Conservation (phyloP, 2,797 vertebrate species). For the Zalophus californianus region DNA sequence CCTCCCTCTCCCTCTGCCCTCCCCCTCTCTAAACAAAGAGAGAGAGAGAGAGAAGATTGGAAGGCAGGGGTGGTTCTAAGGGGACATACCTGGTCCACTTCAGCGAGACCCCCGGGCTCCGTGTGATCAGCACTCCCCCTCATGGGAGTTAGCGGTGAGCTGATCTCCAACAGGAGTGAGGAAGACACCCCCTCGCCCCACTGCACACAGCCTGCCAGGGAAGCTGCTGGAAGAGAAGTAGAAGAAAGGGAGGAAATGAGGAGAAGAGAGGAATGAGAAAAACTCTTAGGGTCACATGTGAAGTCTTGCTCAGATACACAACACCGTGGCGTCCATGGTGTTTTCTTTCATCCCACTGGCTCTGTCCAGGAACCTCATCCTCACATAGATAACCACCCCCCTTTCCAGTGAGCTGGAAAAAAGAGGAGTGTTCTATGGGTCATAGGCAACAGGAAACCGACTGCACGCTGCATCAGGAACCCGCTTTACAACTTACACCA, state of each 20-base stretch:
- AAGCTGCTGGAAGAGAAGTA: not conserved
- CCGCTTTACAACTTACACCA: not conserved
- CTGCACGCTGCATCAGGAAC: not conserved
- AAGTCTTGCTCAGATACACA: not conserved
- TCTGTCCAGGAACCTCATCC: not conserved
- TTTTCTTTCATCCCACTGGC: not conserved
- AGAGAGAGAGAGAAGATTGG: not conserved
- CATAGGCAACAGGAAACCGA: not conserved
- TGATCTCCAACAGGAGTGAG: not conserved
- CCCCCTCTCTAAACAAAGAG: not conserved
- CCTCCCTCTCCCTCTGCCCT: not conserved
- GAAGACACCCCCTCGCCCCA: not conserved
- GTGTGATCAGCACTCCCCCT: not conserved
- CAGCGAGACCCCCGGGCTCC: not conserved
- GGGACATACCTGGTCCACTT: not conserved
- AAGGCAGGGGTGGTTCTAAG: not conserved
- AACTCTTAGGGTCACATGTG: not conserved
- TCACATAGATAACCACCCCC: slow-evolving; percentile 9
- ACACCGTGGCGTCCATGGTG: too few species aligned
- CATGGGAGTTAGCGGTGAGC: not conserved
- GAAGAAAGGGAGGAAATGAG: not conserved
- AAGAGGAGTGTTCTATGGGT: not conserved
- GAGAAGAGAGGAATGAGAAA: not conserved
- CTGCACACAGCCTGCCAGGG: not conserved
- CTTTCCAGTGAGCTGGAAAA: not conserved